Percentiles rank a stretch among this genome's conserved stretches.
These are phyloP conservation scores for Darwinula stevensoni DNA, from an alignment of 2,888 invertebrate species.

Conservation along the genomic window DNA sequence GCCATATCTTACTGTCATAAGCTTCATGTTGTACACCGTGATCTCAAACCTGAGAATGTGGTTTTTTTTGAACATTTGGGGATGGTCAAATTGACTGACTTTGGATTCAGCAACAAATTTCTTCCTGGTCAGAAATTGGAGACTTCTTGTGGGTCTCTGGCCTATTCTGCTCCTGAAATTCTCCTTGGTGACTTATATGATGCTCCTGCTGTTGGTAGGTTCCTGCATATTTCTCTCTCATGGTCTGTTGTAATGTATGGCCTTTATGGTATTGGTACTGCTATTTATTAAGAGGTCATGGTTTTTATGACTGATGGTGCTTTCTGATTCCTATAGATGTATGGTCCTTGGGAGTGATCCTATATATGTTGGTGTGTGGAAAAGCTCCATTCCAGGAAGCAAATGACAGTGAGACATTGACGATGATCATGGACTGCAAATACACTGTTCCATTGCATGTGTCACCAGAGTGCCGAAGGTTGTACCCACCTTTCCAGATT, in stretches of 20 bases:
- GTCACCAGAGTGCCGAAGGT: constrained; percentile 55
- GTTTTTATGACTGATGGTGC: no score
- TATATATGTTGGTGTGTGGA: constrained; percentile 95
- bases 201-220: constrained; percentile 78
- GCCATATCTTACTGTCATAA: constrained; percentile 94
- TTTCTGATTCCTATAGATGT: constrained; percentile 32
- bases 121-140: constrained; percentile 46
- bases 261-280: no score
- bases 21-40: constrained; percentile 57
- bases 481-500: no score
- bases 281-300: no score
- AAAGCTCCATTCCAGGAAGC: constrained; percentile 95
- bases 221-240: constrained; percentile 7
- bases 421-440: constrained; percentile 99
- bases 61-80: constrained; percentile 94
- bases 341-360: constrained; percentile 93
- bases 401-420: constrained; percentile 94
- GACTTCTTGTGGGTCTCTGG: constrained; percentile 91
- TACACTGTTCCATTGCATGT: constrained; percentile 71
- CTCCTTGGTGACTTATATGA: constrained; percentile 93
- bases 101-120: constrained; percentile 75
- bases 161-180: constrained; percentile 97
- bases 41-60: constrained; percentile 96
- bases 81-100: constrained; percentile 92
- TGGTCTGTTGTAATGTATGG: no score